Conservation (phyloP, 2,113 vertebrate species). For the Chionis minor region DNA sequence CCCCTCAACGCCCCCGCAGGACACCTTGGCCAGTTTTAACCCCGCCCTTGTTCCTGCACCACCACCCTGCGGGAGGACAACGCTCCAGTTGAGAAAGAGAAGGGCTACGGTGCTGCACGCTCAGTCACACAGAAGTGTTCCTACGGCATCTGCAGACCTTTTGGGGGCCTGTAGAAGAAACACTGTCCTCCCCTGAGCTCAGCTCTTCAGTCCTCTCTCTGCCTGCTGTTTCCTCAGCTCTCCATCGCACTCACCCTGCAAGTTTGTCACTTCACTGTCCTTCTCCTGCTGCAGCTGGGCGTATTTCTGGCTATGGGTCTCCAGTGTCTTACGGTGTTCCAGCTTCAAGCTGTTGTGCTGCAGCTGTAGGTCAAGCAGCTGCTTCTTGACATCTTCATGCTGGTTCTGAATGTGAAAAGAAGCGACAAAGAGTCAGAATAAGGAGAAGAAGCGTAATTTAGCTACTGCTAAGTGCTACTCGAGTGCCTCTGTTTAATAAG, state of each 20-base stretch:
- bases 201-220: neutral
- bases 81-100: fast-evolving
- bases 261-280: conserved; percentile 46
- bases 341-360: conserved; percentile 71
- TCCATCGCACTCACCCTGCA: conserved; percentile 60
- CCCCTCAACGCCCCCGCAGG: neutral
- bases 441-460: neutral
- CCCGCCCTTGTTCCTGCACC: neutral
- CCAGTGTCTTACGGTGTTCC: conserved; percentile 59
- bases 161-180: neutral
- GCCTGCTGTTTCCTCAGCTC: neutral
- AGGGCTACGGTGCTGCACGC: neutral
- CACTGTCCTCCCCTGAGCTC: neutral
- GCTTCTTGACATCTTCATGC: conserved; percentile 73
- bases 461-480: neutral
- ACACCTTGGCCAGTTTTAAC: neutral
- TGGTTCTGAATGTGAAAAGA: conserved; percentile 53
- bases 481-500: neutral
- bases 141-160: neutral
- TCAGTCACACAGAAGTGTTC: fast-evolving
- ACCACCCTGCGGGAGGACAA: neutral
- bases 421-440: neutral
- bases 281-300: conserved; percentile 66
- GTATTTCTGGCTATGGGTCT: conserved; percentile 57
- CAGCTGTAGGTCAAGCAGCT: conserved; percentile 71